Conservation (phyloP, 2,888 invertebrate genomes). For the Lymantria monacha region DNA sequence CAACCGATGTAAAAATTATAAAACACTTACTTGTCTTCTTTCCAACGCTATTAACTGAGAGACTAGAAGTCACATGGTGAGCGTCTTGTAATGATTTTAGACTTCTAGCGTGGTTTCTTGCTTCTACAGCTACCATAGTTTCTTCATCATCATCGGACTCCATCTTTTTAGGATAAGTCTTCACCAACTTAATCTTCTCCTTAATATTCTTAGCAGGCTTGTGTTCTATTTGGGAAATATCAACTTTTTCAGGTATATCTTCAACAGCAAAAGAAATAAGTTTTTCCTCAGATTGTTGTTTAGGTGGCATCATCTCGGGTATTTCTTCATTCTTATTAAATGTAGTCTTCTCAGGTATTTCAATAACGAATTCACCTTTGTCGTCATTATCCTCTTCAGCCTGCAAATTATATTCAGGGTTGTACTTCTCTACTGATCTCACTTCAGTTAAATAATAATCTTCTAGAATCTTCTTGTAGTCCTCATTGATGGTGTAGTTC, state of each 20-base stretch:
- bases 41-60: slow-evolving; percentile 84
- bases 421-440: slow-evolving; percentile 76
- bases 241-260: slow-evolving; percentile 70
- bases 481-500: slow-evolving; percentile 83
- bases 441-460: slow-evolving; percentile 84
- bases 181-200: slow-evolving; percentile 79
- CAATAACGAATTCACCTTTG: slow-evolving; percentile 51
- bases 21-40: slow-evolving; percentile 68
- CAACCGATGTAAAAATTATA: too few relatives aligned
- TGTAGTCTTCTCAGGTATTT: slow-evolving; percentile 57
- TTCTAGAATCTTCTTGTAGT: slow-evolving; percentile 81
- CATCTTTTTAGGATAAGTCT: slow-evolving; percentile 72
- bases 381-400: slow-evolving; percentile 48
- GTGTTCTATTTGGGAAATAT: slow-evolving; percentile 55
- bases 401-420: slow-evolving; percentile 49
- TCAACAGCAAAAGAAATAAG: slow-evolving; percentile 76
- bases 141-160: slow-evolving; percentile 77
- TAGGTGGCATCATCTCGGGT: slow-evolving; percentile 59
- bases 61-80: slow-evolving; percentile 80
- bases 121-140: slow-evolving; percentile 84
- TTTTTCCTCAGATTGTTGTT: slow-evolving; percentile 79
- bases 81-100: slow-evolving; percentile 60
- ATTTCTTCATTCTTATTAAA: slow-evolving; percentile 55
- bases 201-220: slow-evolving; percentile 77
- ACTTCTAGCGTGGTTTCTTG: slow-evolving; percentile 73